Evolutionary conservation across 92 coral and sea anemone species (phyloP).

Genomic region (Heteractis magnifica): DNA sequence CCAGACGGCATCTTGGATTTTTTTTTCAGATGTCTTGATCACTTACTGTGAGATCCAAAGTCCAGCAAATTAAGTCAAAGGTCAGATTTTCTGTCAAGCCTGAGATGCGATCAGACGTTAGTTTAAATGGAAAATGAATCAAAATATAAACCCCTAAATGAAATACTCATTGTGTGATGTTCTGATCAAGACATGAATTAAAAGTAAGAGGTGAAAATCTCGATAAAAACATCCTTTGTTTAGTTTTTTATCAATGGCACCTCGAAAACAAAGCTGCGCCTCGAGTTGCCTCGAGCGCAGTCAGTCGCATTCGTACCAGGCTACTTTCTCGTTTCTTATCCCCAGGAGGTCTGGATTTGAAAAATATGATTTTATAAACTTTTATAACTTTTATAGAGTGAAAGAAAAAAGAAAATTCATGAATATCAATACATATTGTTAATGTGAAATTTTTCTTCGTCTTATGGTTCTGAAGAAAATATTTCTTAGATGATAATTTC

Average conservation of each 20-base stretch:
- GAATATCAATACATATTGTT: too few relatives aligned
- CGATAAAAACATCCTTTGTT: too few relatives aligned
- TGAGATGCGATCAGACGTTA: not conserved
- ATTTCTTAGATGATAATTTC: too few relatives aligned
- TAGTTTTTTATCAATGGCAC: too few relatives aligned
- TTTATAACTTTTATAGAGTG: not conserved
- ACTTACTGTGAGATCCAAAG: not conserved
- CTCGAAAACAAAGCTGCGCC: not conserved
- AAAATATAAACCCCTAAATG: not conserved
- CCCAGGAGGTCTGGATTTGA: not conserved
- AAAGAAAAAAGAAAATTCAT: not conserved
- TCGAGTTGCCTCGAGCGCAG: not conserved
- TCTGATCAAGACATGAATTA: not conserved
- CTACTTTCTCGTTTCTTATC: not conserved
- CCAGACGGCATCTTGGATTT: not conserved
- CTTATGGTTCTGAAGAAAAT: too few relatives aligned
- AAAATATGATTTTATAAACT: too few relatives aligned
- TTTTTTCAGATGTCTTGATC: not conserved
- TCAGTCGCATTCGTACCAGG: not conserved
- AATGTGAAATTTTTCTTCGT: too few relatives aligned
- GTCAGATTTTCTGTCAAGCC: not conserved
- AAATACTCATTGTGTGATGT: not conserved
- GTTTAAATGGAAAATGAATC: too few relatives aligned
- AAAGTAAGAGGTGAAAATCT: not conserved
- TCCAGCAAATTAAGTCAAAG: not conserved